phyloP scores from a whole-genome alignment of 2,888 invertebrate genomes.

The Pristionchus entomophagus region DNA sequence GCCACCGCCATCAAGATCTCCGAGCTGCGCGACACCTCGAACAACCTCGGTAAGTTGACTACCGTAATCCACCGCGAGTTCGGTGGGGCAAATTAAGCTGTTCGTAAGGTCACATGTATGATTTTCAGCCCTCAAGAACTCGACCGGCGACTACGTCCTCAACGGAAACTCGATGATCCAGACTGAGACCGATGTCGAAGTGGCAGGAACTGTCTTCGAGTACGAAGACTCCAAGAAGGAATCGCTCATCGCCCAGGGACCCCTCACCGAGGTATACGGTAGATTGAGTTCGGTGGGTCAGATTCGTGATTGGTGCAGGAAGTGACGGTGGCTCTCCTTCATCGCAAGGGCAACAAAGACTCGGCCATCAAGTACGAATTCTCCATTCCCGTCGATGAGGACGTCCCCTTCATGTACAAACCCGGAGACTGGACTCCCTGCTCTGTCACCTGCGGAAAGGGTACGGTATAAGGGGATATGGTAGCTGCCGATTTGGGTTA shows the following conservation, averaged over 20 bases:
- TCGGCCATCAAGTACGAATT: slow-evolving; percentile 89
- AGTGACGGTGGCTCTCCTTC: slow-evolving; percentile 80
- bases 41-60: slow-evolving; percentile 85
- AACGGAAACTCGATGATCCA: slow-evolving; percentile 96
- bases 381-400: slow-evolving; percentile 86
- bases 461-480: slow-evolving; percentile 76
- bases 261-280: slow-evolving; percentile 85
- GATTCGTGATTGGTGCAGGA: slow-evolving; percentile 52
- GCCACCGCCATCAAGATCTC: slow-evolving; percentile 90
- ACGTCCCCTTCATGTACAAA: slow-evolving; percentile 85
- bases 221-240: slow-evolving; percentile 90
- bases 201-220: slow-evolving; percentile 89
- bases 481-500: not conserved
- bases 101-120: not conserved
- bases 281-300: not conserved
- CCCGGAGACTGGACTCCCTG: slow-evolving; percentile 87
- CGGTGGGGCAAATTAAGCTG: too few species aligned
- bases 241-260: slow-evolving; percentile 87
- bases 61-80: not conserved
- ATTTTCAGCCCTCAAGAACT: slow-evolving; percentile 86
- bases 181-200: slow-evolving; percentile 77
- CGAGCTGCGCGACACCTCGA: slow-evolving; percentile 88
- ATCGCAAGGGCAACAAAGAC: slow-evolving; percentile 84
- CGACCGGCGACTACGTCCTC: slow-evolving; percentile 88
- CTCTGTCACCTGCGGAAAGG: slow-evolving; percentile 91